These are phyloP conservation scores for Cryptophagus acutangulus DNA, from an alignment of 2,888 invertebrate genomes.

Conservation along the genomic window DNA sequence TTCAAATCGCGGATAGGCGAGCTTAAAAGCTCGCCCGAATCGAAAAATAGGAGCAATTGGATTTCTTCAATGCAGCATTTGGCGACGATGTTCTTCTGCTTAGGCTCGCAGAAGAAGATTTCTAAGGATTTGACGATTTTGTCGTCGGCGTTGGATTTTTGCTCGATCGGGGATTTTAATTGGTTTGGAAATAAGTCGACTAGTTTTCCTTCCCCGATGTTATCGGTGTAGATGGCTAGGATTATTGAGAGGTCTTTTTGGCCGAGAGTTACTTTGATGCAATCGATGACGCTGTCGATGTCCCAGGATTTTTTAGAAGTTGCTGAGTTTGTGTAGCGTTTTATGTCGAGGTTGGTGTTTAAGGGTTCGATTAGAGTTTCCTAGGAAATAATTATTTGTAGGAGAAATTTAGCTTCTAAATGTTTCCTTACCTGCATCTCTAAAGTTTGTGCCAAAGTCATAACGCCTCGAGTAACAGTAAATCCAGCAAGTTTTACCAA, in stretches of 20 bases:
- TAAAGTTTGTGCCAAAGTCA: constrained; percentile 66
- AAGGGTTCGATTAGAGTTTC: constrained; percentile 74
- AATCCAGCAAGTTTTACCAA: constrained; percentile 63
- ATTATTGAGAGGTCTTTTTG: constrained; percentile 71
- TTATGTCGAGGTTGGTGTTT: constrained; percentile 65
- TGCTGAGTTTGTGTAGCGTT: constrained; percentile 55
- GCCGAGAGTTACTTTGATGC: constrained; percentile 63
- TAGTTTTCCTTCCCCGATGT: constrained; percentile 59
- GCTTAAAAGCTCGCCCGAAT: constrained; percentile 68
- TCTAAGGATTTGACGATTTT: constrained; percentile 61
- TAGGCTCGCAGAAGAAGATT: constrained; percentile 67
- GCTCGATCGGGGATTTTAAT: constrained; percentile 30
- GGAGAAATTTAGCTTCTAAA: constrained; percentile 2
- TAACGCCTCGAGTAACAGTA: constrained; percentile 65
- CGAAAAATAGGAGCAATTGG: constrained; percentile 66
- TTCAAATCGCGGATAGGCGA: constrained; percentile 69
- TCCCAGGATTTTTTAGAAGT: constrained; percentile 50
- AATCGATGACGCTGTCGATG: constrained; percentile 63
- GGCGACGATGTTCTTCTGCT: constrained; percentile 56
- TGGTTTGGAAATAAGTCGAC: constrained; percentile 47
- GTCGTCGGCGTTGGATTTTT: constrained; percentile 24
- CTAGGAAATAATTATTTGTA: no score
- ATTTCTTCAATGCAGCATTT: constrained; percentile 66
- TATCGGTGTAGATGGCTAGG: constrained; percentile 67
- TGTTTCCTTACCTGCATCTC: constrained; percentile 70